Conservation (phyloP, 2,888 invertebrate species). For the Lomographa bimaculata region DNA sequence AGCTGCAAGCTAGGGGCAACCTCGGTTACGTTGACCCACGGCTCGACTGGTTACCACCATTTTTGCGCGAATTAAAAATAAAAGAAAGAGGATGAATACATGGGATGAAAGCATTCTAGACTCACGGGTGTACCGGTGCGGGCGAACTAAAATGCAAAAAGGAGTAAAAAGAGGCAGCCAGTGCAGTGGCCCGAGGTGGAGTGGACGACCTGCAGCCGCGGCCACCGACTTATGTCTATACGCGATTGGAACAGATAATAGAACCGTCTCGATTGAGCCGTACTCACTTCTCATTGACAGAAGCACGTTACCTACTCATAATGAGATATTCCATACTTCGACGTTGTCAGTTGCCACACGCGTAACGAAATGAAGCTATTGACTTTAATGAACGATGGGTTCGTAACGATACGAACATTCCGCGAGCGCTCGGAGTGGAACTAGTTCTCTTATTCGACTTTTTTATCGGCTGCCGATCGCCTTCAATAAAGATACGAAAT, state of each 20-base stretch:
- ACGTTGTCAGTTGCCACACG: slow-evolving; percentile 35
- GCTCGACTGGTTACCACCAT: slow-evolving; percentile 67
- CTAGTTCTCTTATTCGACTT: slow-evolving; percentile 38
- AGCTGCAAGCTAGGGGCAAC: slow-evolving; percentile 72
- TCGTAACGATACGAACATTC: slow-evolving; percentile 44
- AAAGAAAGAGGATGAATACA: slow-evolving; percentile 68
- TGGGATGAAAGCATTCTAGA: slow-evolving; percentile 69
- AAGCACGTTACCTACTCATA: slow-evolving; percentile 57
- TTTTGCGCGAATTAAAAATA: slow-evolving; percentile 74
- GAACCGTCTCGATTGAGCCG: slow-evolving; percentile 26
- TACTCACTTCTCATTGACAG: slow-evolving; percentile 38
- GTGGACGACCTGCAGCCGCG: slow-evolving; percentile 50
- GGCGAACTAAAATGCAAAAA: slow-evolving; percentile 33
- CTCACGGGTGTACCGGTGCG: slow-evolving; percentile 48
- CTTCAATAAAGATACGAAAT: slow-evolving; percentile 9
- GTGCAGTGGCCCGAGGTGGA: slow-evolving; percentile 64
- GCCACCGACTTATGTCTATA: slow-evolving; percentile 40
- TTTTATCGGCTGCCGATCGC: slow-evolving; percentile 30
- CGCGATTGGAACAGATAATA: slow-evolving; percentile 33
- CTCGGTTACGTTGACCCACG: slow-evolving; percentile 72
- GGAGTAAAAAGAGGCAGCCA: slow-evolving; percentile 61
- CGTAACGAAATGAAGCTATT: slow-evolving; percentile 44
- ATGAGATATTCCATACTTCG: slow-evolving; percentile 50
- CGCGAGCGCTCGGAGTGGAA: slow-evolving; percentile 32
- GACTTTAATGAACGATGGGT: slow-evolving; percentile 39